A percentile compares a stretch with the other conserved stretches of the same genome.
Evolutionary conservation across 2,113 vertebrate species (phyloP).

Genomic region (Brienomyrus longianalis): DNA sequence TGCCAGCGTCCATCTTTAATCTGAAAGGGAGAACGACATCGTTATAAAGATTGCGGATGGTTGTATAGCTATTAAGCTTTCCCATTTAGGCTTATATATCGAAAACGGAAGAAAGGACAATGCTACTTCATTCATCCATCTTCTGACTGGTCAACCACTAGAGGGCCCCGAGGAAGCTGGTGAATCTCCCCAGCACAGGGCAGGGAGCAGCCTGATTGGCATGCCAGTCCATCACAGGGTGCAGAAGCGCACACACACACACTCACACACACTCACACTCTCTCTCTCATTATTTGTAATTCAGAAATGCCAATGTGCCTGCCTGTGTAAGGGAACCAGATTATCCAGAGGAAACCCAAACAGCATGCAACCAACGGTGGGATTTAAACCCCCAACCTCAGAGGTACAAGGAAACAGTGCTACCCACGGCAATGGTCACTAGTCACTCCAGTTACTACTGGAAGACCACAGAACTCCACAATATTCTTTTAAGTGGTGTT

Average conservation of each 20-base stretch:
- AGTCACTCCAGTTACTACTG: neutral
- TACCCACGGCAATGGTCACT: neutral
- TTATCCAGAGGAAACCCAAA: neutral
- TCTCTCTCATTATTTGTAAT: neutral
- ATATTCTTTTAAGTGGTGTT: neutral
- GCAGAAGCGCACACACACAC: neutral
- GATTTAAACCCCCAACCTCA: neutral
- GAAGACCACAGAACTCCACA: neutral
- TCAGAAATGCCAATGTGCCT: neutral
- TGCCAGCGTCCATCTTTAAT: constrained; percentile 88
- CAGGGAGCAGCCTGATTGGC: neutral
- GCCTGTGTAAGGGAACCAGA: neutral
- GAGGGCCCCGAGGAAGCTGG: neutral
- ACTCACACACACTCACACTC: neutral
- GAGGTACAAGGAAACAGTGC: neutral
- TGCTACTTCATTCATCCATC: neutral
- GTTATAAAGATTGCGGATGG: neutral
- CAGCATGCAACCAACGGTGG: neutral
- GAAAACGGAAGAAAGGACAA: neutral
- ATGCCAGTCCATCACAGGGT: neutral
- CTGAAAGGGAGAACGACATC: constrained; percentile 49
- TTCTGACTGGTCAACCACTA: neutral
- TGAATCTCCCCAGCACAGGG: neutral
- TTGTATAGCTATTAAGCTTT: neutral
- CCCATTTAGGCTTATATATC: neutral